Conservation (phyloP, 2,113 vertebrate species). For the Struthidea cinerea region DNA sequence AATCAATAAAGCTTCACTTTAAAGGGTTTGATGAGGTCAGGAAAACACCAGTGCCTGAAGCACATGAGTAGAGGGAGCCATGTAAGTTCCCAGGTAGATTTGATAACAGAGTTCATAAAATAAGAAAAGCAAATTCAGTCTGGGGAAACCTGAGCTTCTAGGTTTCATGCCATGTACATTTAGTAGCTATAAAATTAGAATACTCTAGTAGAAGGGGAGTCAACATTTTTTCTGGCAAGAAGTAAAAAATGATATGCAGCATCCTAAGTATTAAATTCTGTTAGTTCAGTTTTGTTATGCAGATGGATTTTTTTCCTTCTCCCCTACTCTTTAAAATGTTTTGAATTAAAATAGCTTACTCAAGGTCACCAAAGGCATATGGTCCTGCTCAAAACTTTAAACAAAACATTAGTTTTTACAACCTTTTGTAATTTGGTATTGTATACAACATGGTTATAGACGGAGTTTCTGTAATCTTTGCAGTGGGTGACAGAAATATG, state of each 20-base stretch:
- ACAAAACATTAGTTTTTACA: slow-evolving; percentile 87
- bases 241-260: background rate
- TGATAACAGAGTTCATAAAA: slow-evolving; percentile 46
- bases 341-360: slow-evolving; percentile 85
- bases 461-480: slow-evolving; percentile 80
- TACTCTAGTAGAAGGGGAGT: background rate
- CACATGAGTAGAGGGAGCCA: background rate
- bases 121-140: slow-evolving; percentile 28
- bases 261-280: slow-evolving; percentile 22
- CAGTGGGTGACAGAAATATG: slow-evolving; percentile 85
- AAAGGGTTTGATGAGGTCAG: background rate
- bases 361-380: slow-evolving; percentile 83
- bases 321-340: slow-evolving; percentile 75
- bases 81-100: background rate
- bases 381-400: slow-evolving; percentile 84
- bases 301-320: slow-evolving; percentile 61
- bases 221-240: background rate
- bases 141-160: slow-evolving; percentile 39
- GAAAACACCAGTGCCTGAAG: background rate
- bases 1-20: background rate
- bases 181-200: slow-evolving; percentile 21
- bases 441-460: slow-evolving; percentile 79
- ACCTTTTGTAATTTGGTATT: slow-evolving; percentile 86
- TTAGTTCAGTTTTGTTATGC: slow-evolving; percentile 58
- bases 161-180: background rate